phyloP scores from a whole-genome alignment of 2,797 vertebrate genomes.

The Platalea minor region DNA sequence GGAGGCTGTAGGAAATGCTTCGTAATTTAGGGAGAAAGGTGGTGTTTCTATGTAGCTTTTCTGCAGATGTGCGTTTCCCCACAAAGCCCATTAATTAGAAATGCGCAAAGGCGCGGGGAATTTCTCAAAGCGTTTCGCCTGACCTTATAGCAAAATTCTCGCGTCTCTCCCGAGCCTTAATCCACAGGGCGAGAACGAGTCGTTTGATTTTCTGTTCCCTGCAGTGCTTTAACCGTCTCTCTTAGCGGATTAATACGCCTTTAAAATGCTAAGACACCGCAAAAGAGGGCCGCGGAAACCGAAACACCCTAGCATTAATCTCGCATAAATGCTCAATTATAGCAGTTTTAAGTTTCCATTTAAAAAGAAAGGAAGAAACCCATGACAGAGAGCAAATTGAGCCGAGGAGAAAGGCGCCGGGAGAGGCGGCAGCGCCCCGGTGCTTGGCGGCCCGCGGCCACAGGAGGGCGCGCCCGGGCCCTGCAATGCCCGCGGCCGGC shows the following conservation, averaged over 20 bases:
- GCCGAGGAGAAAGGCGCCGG: not conserved
- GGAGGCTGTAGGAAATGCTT: not conserved
- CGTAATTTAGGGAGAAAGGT: not conserved
- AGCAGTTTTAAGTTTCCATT: not conserved
- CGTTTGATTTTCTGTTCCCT: conserved; percentile 12
- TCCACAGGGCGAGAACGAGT: not conserved
- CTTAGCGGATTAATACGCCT: not conserved
- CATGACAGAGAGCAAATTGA: not conserved
- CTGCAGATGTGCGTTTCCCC: not conserved
- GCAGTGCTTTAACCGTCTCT: not conserved
- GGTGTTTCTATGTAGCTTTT: not conserved
- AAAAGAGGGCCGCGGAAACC: not conserved
- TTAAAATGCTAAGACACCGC: not conserved
- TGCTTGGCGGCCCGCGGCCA: conserved; percentile 73
- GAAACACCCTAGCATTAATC: not conserved
- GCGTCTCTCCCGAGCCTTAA: not conserved
- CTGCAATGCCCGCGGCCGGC: conserved; percentile 26
- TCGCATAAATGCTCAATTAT: not conserved
- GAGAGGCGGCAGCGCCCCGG: not conserved
- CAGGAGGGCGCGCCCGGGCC: conserved; percentile 86
- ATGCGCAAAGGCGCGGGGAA: not conserved
- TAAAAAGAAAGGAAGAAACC: not conserved
- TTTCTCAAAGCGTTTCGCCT: not conserved
- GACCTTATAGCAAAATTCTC: conserved; percentile 19
- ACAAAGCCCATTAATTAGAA: not conserved